A percentile compares a stretch with the other conserved stretches of the same genome.
These are phyloP conservation scores for Lasaia peninsularis DNA, from an alignment of 1,140 invertebrate species.

Conservation along the genomic window DNA sequence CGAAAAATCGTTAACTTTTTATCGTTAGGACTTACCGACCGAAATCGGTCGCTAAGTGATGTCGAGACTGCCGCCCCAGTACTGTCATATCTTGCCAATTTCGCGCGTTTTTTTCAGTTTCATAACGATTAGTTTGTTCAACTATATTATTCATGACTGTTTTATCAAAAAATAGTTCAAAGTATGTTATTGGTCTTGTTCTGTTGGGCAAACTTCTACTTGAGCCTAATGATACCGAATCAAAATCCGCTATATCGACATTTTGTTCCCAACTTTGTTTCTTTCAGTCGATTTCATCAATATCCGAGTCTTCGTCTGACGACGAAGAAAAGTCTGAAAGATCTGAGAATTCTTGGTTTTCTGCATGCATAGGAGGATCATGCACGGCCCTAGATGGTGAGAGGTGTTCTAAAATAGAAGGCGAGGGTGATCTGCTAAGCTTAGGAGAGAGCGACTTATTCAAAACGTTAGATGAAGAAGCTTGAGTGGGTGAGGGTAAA, in stretches of 20 bases:
- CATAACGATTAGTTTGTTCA: neutral
- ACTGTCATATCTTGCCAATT: neutral
- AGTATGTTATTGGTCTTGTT: neutral
- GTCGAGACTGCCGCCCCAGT: too few species aligned
- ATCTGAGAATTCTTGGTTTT: neutral
- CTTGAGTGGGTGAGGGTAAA: slow-evolving; percentile 10
- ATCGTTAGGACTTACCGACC: too few species aligned
- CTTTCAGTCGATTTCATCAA: slow-evolving; percentile 1
- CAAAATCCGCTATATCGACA: neutral
- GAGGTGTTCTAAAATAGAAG: too few species aligned
- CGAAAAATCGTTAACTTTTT: too few species aligned
- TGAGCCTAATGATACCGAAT: neutral
- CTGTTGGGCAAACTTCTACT: neutral
- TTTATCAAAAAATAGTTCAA: neutral
- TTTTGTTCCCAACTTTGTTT: neutral
- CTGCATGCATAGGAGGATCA: neutral
- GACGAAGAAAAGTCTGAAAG: neutral
- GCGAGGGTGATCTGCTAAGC: too few species aligned
- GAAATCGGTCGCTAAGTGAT: too few species aligned
- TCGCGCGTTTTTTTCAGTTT: neutral
- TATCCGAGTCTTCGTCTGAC: neutral
- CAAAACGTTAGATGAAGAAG: slow-evolving; percentile 10
- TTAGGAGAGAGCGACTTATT: slow-evolving; percentile 1
- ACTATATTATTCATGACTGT: neutral
- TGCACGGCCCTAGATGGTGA: neutral